These are phyloP conservation scores for Monopis laevigella DNA, from an alignment of 2,888 invertebrate species.

Conservation along the genomic window DNA sequence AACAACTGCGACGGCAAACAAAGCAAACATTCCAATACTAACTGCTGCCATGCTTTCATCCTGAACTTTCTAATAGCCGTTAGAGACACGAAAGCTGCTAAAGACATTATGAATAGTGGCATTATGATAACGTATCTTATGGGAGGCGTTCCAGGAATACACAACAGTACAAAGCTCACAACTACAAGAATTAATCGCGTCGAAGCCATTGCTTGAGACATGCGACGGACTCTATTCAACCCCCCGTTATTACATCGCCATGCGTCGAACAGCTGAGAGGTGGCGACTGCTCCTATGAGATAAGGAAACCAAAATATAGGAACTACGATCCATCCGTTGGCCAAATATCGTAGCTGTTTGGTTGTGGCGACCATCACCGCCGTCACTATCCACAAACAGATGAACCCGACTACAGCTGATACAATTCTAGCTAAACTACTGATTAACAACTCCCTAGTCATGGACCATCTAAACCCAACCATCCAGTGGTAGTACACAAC, in stretches of 20 bases:
- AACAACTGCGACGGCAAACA: constrained; percentile 12
- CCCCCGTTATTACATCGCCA: constrained; percentile 14
- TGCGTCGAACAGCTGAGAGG: constrained; percentile 14
- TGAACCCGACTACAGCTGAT: constrained; percentile 3
- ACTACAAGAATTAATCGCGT: constrained; percentile 4
- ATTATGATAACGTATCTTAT: constrained; percentile 7
- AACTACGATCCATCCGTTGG: constrained; percentile 14
- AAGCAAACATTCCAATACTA: constrained; percentile 12
- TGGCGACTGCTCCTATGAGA: constrained; percentile 13
- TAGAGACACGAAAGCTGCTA: background rate
- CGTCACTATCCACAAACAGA: constrained; percentile 6
- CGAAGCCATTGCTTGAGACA: constrained; percentile 12
- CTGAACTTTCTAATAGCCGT: constrained; percentile 1
- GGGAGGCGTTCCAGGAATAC: background rate
- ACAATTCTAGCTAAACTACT: background rate
- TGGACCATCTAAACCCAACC: constrained; percentile 14
- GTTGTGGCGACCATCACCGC: constrained; percentile 13
- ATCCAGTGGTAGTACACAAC: constrained; percentile 21
- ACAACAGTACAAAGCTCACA: background rate
- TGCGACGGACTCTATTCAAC: constrained; percentile 7
- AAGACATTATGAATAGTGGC: constrained; percentile 8
- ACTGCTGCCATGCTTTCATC: constrained; percentile 11
- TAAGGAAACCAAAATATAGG: constrained; percentile 16
- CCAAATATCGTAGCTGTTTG: constrained; percentile 14
- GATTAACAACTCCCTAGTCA: constrained; percentile 8